phyloP scores from a whole-genome alignment of 2,797 vertebrate genomes.

The Crenichthys baileyi region DNA sequence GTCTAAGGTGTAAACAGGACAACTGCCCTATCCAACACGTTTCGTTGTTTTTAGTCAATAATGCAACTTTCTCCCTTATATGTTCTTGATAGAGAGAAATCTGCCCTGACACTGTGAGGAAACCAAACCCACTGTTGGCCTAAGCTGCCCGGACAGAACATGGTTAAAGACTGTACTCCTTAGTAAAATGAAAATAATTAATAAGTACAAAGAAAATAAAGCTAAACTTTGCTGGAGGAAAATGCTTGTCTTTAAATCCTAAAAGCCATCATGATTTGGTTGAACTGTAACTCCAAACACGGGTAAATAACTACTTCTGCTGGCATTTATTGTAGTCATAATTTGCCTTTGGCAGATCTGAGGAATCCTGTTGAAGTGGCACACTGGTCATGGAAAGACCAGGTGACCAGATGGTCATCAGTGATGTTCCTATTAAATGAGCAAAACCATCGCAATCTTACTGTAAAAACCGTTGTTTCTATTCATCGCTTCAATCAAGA shows the following conservation, averaged over 20 bases:
- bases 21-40: too few relatives aligned
- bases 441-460: neutral
- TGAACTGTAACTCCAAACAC: neutral
- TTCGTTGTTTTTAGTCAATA: too few relatives aligned
- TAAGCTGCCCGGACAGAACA: neutral
- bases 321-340: neutral
- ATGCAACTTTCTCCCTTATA: too few relatives aligned
- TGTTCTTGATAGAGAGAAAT: neutral
- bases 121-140: neutral
- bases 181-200: neutral
- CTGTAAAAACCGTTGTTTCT: slow-evolving; percentile 28
- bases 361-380: neutral
- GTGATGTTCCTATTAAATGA: slow-evolving; percentile 8
- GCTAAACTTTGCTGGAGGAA: neutral
- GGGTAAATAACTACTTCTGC: neutral
- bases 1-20: too few relatives aligned
- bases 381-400: neutral
- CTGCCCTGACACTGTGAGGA: neutral
- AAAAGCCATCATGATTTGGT: too few relatives aligned
- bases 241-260: neutral
- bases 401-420: neutral
- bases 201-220: neutral
- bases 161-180: neutral
- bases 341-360: neutral
- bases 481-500: slow-evolving; percentile 53